Base-by-base conservation (phyloP, 2,888 invertebrate genomes). In the Suillia variegata region DNA sequence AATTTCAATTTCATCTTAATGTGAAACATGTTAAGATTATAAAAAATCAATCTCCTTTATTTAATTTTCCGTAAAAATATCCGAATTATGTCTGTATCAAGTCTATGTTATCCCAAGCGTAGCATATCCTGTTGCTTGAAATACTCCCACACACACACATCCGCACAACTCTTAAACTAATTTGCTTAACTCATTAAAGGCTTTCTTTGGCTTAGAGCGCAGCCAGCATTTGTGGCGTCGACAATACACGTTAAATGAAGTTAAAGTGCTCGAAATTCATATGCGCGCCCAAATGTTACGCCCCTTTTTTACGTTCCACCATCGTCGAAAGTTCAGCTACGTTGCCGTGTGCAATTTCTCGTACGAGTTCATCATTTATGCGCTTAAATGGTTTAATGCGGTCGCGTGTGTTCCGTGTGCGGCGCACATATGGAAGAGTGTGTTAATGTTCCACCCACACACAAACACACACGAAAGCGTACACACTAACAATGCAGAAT, bases 281-380 rank as follows among this genome's bases (percentile, higher is more conserved):
- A 38, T 6, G 31, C 6, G 31, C 31, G 31, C 12, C 31, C 31
- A 31, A 31, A 12, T 31, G n/a, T n/a, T n/a, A n/a, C n/a, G n/a
- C n/a, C n/a, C n/a, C n/a, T n/a, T n/a, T n/a, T n/a, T n/a, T n/a
- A n/a, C n/a, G n/a, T n/a, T n/a, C n/a, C n/a, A n/a, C n/a, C n/a
- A n/a, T n/a, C n/a, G n/a, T n/a, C 26, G 5, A 26, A 5, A 5
- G 5, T 26, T 26, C 26, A 10, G 26, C 17, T 18, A 45, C 17
- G 2, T 10, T 22, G n/a, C 26, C 31, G 24, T 21, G n/a, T n/a
- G 13, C n/a, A 53, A 20, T 22, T 13, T 33, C 26, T 34, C 26
- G 20, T 31, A 12, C 49, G 50, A 50, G 48, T 54, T 57, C 56
- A 57, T 49, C 57, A 57, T 49, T 61, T 54, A 54, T 31, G 61